Evolutionary conservation across 2,888 invertebrate genomes (phyloP).

Genomic region (Cataglyphis altisquamis): DNA sequence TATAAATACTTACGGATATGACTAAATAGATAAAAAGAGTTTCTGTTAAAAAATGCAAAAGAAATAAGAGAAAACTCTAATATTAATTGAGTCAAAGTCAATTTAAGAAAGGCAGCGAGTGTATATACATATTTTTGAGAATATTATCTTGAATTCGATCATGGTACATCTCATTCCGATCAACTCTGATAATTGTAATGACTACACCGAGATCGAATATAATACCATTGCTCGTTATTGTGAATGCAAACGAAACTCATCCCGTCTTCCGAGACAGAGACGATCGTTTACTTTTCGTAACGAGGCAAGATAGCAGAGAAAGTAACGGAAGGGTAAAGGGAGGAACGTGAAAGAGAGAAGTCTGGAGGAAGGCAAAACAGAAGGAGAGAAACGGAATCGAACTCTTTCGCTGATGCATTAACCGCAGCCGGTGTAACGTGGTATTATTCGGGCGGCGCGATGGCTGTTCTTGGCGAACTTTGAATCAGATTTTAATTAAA

Average conservation of each 20-base stretch:
- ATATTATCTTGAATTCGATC: background rate
- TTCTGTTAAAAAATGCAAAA: background rate
- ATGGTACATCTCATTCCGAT: background rate
- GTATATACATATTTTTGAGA: background rate
- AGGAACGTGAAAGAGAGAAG: slow-evolving; percentile 20
- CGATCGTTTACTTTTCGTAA: slow-evolving; percentile 34
- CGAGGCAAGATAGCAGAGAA: slow-evolving; percentile 37
- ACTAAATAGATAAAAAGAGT: background rate
- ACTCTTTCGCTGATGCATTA: slow-evolving; percentile 85
- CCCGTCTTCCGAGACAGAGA: background rate
- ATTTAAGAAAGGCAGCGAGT: background rate
- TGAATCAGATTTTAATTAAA: slow-evolving; percentile 86
- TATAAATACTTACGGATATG: background rate
- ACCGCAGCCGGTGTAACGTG: slow-evolving; percentile 83
- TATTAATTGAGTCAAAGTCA: background rate
- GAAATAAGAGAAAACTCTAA: background rate
- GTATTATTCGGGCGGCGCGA: slow-evolving; percentile 69
- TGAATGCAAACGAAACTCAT: slow-evolving; percentile 19
- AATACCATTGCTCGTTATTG: slow-evolving; percentile 8
- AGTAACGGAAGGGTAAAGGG: slow-evolving; percentile 21
- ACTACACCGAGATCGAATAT: slow-evolving; percentile 12
- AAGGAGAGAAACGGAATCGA: slow-evolving; percentile 65
- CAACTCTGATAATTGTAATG: slow-evolving; percentile 23
- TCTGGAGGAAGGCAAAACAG: slow-evolving; percentile 25
- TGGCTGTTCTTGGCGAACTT: slow-evolving; percentile 77